phyloP scores from a whole-genome alignment of 2,888 invertebrate species.

The Machimus rusticus region DNA sequence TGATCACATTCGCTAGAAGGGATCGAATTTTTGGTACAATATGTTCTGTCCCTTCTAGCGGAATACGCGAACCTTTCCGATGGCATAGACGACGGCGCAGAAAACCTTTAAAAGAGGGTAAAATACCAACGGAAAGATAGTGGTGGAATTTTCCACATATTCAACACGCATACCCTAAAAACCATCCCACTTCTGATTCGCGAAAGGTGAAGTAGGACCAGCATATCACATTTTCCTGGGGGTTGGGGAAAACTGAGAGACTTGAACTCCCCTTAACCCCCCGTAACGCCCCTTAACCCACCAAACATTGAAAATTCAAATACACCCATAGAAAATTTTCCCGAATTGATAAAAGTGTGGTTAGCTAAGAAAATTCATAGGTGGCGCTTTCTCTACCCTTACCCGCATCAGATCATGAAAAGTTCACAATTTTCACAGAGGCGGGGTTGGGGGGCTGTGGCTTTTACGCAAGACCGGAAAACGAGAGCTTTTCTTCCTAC shows the following conservation, averaged over 20 bases:
- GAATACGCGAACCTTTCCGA: neutral
- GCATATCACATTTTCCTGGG: neutral
- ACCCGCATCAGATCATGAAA: no score
- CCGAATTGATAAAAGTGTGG: no score
- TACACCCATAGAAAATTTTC: no score
- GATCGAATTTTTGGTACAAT: neutral
- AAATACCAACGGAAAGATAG: neutral
- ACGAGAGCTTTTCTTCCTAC: neutral
- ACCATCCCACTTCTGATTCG: neutral
- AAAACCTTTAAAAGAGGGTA: neutral
- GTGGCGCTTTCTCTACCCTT: no score
- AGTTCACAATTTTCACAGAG: neutral
- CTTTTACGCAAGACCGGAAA: neutral
- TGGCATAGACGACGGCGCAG: neutral
- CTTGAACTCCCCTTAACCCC: no score
- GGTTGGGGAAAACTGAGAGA: no score
- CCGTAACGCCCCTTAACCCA: no score
- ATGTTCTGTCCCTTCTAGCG: neutral
- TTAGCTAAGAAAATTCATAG: no score
- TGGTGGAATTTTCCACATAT: neutral
- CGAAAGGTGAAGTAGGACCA: neutral
- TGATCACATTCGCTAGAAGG: neutral
- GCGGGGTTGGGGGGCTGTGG: neutral
- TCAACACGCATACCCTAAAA: neutral
- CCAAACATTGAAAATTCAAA: no score